Evolutionary conservation across 1,140 invertebrate species (phyloP), one percentile per base, ranked within the genome.

Genomic region (Mercenaria mercenaria): DNA sequence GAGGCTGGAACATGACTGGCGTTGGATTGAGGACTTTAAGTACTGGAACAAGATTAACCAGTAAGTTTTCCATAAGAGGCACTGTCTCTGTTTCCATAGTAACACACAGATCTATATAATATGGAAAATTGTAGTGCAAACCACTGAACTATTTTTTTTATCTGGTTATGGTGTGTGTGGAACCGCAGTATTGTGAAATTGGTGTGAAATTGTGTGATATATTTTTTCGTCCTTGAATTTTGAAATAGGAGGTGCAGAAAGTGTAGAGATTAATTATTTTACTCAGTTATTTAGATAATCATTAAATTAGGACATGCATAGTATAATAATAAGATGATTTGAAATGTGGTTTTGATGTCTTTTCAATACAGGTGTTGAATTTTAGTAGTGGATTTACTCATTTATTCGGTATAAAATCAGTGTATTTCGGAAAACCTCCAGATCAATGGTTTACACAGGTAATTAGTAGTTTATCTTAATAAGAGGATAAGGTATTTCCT

Each of bases 81-180:
- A 79, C 32, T 52, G 34, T 76, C 4, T 23, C 47, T 79, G 76
- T 79, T 56, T 37, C 76, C 76, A 79, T 79, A 79, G 76, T 23
- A 79, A 79, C 76, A 20, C 47, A 56, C 76, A 79, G 50, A 79
- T 79, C 76, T 79, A 79, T 79, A 79, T 79, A 79, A 79, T 79
- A 79, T 79, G 76, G 76, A 79, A 79, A 79, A 79, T 79, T 79
- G 50, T 79, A 34, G 26, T 56, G 76, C 50, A 79, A 52, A 79
- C 76, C 76, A 50, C 76, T 41, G 43, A 79, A 79, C 26, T n/a
- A 23, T 76, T 79, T 56, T 77, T 79, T 79, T 37, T 50, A 79
- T 79, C 43, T 56, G 47, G 43, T 79, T 72, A 67, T 20, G 20
- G 13, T 26, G 32, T 67, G 64, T 79, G 32, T 37, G 50, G 47